Evolutionary conservation across 2,113 vertebrate species (phyloP).

Genomic region (Coryphaenoides rupestris): DNA sequence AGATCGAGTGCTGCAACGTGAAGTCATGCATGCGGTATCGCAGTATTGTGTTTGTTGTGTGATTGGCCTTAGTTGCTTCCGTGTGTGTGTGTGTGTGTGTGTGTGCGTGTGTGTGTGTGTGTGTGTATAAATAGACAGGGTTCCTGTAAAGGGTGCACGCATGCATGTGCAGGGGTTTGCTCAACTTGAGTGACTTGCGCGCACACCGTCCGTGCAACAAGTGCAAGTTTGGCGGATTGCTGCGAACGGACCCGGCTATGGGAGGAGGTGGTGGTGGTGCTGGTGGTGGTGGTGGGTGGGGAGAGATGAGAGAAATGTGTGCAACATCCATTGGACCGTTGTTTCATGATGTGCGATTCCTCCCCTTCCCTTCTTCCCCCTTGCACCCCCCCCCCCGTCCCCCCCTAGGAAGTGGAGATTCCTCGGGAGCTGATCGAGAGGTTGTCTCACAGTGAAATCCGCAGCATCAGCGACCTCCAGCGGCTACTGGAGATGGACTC

Average conservation of each 20-base stretch:
- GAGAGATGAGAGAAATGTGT: conserved; percentile 1
- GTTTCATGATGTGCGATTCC: conserved; percentile 47
- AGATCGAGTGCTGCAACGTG: too few species aligned
- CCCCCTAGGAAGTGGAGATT: conserved; percentile 86
- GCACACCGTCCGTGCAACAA: conserved; percentile 65
- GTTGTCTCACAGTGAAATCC: conserved; percentile 92
- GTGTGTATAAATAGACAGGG: conserved; percentile 57
- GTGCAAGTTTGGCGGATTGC: conserved; percentile 45
- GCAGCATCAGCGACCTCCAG: conserved; percentile 98
- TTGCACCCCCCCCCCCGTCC: too few species aligned
- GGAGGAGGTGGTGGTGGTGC: too few species aligned
- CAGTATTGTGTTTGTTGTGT: conserved; percentile 54
- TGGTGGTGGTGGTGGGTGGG: too few species aligned
- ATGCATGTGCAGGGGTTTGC: too few species aligned
- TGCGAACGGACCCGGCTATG: too few species aligned
- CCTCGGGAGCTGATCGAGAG: conserved; percentile 93
- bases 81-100: too few species aligned
- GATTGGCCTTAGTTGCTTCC: conserved; percentile 46
- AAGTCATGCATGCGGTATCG: conserved; percentile 16
- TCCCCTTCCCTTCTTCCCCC: too few species aligned
- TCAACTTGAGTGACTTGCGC: conserved; percentile 33
- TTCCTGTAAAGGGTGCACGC: conserved; percentile 31
- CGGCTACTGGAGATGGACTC: conserved; percentile 97
- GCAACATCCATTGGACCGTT: conserved; percentile 22
- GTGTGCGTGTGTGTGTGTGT: too few species aligned